Evolutionary conservation across 2,888 invertebrate species (phyloP).

Genomic region (Pycnomerus fuliginosus): DNA sequence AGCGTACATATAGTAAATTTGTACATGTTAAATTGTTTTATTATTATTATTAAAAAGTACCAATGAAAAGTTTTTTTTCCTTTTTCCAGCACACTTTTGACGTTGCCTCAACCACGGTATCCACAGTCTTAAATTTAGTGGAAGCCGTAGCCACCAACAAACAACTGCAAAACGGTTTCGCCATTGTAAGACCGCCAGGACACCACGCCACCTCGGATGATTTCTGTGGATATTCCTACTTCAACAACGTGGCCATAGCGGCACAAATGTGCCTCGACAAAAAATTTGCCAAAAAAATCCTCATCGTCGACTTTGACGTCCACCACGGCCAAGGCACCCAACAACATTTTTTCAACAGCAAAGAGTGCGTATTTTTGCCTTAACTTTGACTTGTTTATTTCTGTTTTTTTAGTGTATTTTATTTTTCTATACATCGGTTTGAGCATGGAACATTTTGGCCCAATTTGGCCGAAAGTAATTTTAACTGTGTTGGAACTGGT

Average conservation of each 20-base stretch:
- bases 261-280: constrained; percentile 73
- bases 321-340: constrained; percentile 96
- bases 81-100: constrained; percentile 69
- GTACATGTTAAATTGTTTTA: no score
- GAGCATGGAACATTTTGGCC: constrained; percentile 95
- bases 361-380: constrained; percentile 58
- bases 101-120: constrained; percentile 73
- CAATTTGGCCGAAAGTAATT: constrained; percentile 87
- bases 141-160: constrained; percentile 68
- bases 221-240: constrained; percentile 87
- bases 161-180: constrained; percentile 77
- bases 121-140: constrained; percentile 77
- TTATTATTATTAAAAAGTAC: no score
- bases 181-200: constrained; percentile 84
- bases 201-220: constrained; percentile 88
- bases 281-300: constrained; percentile 62
- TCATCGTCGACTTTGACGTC: constrained; percentile 95
- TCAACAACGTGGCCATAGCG: constrained; percentile 91
- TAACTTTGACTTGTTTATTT: constrained; percentile 11
- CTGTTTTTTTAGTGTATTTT: constrained; percentile 72
- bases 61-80: not conserved
- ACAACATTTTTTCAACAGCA: constrained; percentile 83
- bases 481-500: constrained; percentile 77
- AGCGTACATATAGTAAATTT: no score
- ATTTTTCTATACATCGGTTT: constrained; percentile 96